These are phyloP conservation scores for Aphaenogaster ashmeadi DNA, from an alignment of 1,140 invertebrate species.

Conservation along the genomic window DNA sequence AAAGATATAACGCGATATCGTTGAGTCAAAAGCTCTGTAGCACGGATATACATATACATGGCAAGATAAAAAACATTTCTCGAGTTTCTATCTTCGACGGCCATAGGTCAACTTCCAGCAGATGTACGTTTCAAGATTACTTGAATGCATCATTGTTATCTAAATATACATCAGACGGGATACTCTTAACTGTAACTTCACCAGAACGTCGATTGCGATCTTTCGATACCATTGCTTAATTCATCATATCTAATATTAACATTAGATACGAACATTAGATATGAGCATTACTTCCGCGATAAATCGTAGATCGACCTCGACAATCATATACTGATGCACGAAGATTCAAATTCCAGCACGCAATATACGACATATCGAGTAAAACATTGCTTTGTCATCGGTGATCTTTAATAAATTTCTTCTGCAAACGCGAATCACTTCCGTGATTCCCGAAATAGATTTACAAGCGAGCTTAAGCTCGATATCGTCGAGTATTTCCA, in stretches of 20 bases:
- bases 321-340: not conserved
- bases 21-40: not conserved
- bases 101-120: not conserved
- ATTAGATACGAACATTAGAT: not conserved
- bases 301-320: not conserved
- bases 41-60: not conserved
- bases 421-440: conserved; percentile 12
- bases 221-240: not conserved
- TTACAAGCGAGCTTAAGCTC: conserved; percentile 21
- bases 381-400: conserved; percentile 3
- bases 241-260: conserved; percentile 18
- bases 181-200: not conserved
- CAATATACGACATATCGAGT: not conserved
- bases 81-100: not conserved
- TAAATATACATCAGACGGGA: not conserved
- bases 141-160: conserved; percentile 38
- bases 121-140: conserved; percentile 21
- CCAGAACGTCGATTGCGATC: not conserved
- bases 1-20: not conserved
- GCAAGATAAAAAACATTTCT: not conserved
- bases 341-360: not conserved
- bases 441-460: conserved; percentile 53
- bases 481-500: conserved; percentile 46
- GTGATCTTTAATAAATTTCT: conserved; percentile 21
- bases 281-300: not conserved